These are phyloP conservation scores for Archilochus colubris DNA, from an alignment of 2,113 vertebrate species.

Conservation along the genomic window DNA sequence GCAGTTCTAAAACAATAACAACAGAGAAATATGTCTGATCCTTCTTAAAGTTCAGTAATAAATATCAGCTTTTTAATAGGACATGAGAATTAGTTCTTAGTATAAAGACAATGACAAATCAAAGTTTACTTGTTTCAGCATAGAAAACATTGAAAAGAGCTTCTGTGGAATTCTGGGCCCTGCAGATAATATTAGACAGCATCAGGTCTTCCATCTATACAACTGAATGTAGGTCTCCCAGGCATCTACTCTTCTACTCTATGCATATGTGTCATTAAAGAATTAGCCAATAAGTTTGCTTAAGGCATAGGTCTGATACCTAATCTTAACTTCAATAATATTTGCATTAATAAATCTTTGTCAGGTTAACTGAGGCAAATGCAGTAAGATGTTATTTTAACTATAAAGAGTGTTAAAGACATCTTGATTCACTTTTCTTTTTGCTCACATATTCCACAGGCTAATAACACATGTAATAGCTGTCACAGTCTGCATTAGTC, in stretches of 20 bases:
- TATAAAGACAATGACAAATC: background rate
- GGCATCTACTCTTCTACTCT: background rate
- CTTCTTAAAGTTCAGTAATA: background rate
- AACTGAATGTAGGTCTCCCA: background rate
- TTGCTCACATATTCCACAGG: background rate
- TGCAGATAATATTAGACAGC: background rate
- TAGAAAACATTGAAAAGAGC: background rate
- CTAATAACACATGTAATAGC: background rate
- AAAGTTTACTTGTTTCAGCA: background rate
- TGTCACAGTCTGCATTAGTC: background rate
- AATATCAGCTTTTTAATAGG: background rate
- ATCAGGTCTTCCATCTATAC: background rate
- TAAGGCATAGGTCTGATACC: background rate
- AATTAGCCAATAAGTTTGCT: background rate
- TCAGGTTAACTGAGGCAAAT: background rate
- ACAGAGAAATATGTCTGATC: background rate
- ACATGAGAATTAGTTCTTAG: background rate
- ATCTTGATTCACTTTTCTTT: background rate
- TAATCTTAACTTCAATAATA: background rate
- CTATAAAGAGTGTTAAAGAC: background rate
- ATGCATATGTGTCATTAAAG: background rate
- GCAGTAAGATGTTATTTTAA: background rate
- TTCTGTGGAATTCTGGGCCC: background rate
- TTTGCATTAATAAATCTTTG: background rate
- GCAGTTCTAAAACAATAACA: background rate